phyloP scores from a whole-genome alignment of 1,140 invertebrate genomes.

The Teleogryllus occipitalis region DNA sequence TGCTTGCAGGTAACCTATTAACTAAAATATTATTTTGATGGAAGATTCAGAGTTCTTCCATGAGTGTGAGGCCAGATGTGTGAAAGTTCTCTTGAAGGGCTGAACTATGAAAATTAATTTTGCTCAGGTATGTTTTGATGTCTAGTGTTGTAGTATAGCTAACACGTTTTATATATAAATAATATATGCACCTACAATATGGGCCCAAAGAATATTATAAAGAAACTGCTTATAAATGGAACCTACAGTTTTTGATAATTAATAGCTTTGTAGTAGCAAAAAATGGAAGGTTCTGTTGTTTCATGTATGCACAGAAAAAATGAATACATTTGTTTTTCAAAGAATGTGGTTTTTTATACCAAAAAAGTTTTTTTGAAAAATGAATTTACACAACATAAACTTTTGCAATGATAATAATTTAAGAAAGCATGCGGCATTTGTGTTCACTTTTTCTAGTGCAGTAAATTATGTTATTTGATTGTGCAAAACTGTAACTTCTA shows the following conservation, averaged over 20 bases:
- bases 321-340: neutral
- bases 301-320: neutral
- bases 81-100: too few species aligned
- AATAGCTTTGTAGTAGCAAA: neutral
- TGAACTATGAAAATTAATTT: neutral
- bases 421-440: neutral
- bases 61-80: too few species aligned
- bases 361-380: neutral
- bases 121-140: constrained; percentile 4
- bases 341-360: neutral
- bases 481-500: neutral
- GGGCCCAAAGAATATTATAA: neutral
- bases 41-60: too few species aligned
- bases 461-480: neutral
- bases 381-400: neutral
- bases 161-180: neutral
- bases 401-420: neutral
- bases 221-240: neutral
- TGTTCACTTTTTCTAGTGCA: neutral
- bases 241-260: neutral
- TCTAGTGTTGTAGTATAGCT: neutral
- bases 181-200: neutral
- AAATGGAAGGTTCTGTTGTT: neutral
- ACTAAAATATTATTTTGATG: too few species aligned
- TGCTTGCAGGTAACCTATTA: too few species aligned